Percentiles rank a stretch among this genome's conserved stretches.
phyloP scores from a whole-genome alignment of 2,888 invertebrate genomes.

The Napeogenes inachia region DNA sequence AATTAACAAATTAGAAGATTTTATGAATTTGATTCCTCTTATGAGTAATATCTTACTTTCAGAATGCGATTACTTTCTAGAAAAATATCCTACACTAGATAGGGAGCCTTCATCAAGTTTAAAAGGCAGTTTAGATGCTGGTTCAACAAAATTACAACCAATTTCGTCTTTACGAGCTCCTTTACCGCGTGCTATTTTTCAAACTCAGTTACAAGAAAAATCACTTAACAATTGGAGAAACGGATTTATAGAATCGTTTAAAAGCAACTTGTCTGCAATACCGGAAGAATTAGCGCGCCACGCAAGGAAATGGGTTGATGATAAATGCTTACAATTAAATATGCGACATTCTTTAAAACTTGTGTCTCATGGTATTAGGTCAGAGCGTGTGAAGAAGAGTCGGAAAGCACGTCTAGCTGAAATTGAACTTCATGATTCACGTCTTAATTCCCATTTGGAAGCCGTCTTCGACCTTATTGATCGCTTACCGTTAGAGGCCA shows the following conservation, averaged over 20 bases:
- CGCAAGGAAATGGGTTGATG: constrained; percentile 54
- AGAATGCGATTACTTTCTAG: constrained; percentile 55
- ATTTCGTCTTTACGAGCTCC: constrained; percentile 24
- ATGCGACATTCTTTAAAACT: constrained; percentile 57
- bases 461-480: constrained; percentile 49
- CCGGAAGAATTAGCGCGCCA: constrained; percentile 50
- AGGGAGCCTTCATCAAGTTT: constrained; percentile 16
- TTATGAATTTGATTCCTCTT: constrained; percentile 43
- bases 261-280: constrained; percentile 44
- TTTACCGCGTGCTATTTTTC: constrained; percentile 44
- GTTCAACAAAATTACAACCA: constrained; percentile 26
- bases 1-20: constrained; percentile 52
- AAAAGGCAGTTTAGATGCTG: constrained; percentile 20
- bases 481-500: constrained; percentile 42
- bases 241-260: constrained; percentile 61
- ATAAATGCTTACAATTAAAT: constrained; percentile 44
- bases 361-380: constrained; percentile 52
- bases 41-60: constrained; percentile 51
- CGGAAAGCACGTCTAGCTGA: constrained; percentile 48
- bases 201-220: constrained; percentile 53
- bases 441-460: constrained; percentile 52
- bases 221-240: constrained; percentile 57
- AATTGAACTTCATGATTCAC: constrained; percentile 48
- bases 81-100: constrained; percentile 45
- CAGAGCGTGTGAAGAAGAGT: constrained; percentile 52